A percentile compares a stretch with the other conserved stretches of the same genome.
Conservation (phyloP, 2,888 invertebrate genomes). For the Agriopis aurantiaria region DNA sequence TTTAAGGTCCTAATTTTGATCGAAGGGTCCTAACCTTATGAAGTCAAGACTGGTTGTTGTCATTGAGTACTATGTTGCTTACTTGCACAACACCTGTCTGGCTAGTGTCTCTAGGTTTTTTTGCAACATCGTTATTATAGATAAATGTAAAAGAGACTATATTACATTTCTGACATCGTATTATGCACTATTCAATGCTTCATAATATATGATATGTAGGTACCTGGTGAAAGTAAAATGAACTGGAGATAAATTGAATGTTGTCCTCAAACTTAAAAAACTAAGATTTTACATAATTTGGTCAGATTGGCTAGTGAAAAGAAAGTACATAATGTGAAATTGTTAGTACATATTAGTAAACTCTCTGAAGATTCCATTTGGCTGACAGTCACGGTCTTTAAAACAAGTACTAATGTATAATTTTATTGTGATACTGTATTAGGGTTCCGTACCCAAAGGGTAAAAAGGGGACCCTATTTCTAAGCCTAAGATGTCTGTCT, state of each 20-base stretch:
- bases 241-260: too few species aligned
- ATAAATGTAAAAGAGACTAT: too few species aligned
- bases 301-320: neutral
- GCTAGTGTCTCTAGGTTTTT: constrained; percentile 2
- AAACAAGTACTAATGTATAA: neutral
- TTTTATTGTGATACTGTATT: too few species aligned
- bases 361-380: neutral
- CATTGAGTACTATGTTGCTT: constrained; percentile 14
- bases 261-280: neutral
- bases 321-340: neutral
- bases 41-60: constrained; percentile 15
- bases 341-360: neutral
- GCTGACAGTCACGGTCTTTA: neutral
- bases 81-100: constrained; percentile 27
- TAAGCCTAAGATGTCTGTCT: too few species aligned
- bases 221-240: neutral
- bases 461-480: too few species aligned
- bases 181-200: neutral
- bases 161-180: neutral
- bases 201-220: neutral
- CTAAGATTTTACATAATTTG: neutral
- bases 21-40: constrained; percentile 25
- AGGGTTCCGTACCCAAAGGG: too few species aligned
- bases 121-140: neutral
- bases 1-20: too few species aligned